Percentiles rank a stretch among this genome's conserved stretches.
Conservation (phyloP, 2,888 invertebrate species). For the Leptopilina syphax region DNA sequence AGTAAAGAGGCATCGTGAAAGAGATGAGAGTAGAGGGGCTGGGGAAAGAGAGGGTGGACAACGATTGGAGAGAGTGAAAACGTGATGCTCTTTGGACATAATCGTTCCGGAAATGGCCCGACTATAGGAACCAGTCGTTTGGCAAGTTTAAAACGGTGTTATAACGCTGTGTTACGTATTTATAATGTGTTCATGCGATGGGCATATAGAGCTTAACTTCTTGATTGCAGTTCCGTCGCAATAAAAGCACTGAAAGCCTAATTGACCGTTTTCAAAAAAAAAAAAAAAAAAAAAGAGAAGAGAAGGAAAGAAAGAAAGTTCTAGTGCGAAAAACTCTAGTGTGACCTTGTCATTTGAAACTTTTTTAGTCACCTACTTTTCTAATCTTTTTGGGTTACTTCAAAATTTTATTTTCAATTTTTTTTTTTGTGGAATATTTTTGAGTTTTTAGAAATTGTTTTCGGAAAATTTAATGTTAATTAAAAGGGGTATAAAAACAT, state of each 20-base stretch:
- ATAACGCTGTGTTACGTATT: constrained; percentile 23
- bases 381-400: background rate
- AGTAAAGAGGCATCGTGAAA: constrained; percentile 41
- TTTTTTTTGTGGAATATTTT: background rate
- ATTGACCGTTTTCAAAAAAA: constrained; percentile 13
- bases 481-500: too few relatives aligned
- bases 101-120: constrained; percentile 51
- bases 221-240: constrained; percentile 28
- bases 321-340: background rate
- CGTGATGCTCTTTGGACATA: constrained; percentile 50
- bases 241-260: constrained; percentile 25
- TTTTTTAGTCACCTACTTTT: background rate
- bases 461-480: too few relatives aligned
- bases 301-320: too few relatives aligned
- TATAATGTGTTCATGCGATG: background rate
- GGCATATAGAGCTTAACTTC: constrained; percentile 15
- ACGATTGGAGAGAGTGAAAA: constrained; percentile 51
- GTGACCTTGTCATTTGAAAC: background rate
- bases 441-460: too few relatives aligned
- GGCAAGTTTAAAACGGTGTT: background rate
- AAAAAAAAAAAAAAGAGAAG: too few relatives aligned
- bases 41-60: background rate
- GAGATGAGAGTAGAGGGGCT: constrained; percentile 22
- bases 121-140: constrained; percentile 44
- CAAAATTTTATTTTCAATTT: background rate